These are phyloP conservation scores for Myotis yumanensis DNA, from an alignment of 2,113 vertebrate genomes.

Conservation along the genomic window DNA sequence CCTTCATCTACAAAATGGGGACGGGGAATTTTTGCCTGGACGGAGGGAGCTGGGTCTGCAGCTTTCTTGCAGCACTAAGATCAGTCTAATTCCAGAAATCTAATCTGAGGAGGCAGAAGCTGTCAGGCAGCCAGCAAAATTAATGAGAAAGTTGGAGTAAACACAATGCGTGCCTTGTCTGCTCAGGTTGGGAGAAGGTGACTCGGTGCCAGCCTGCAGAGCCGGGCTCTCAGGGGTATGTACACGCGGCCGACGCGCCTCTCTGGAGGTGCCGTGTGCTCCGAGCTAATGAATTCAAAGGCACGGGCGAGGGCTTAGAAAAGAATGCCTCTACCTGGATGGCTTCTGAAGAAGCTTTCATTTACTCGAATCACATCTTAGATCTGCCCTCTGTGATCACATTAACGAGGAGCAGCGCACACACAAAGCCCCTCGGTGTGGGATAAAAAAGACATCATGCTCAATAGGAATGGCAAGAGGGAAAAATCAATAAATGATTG, in stretches of 20 bases:
- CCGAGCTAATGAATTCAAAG: constrained; percentile 73
- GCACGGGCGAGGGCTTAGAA: constrained; percentile 44
- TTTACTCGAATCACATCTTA: constrained; percentile 71
- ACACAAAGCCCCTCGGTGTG: constrained; percentile 62
- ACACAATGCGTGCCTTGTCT: neutral
- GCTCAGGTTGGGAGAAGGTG: constrained; percentile 36
- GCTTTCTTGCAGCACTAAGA: neutral
- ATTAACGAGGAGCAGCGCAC: constrained; percentile 71
- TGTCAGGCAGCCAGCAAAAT: constrained; percentile 49
- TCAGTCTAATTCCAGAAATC: constrained; percentile 46
- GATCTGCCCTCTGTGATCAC: constrained; percentile 74
- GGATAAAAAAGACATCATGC: constrained; percentile 68
- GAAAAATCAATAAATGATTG: constrained; percentile 45
- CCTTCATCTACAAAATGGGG: neutral
- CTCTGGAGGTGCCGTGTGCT: neutral
- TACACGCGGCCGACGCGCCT: neutral
- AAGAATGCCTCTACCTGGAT: constrained; percentile 58
- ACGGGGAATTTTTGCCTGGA: neutral
- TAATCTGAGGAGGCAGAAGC: constrained; percentile 38
- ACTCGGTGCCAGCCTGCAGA: constrained; percentile 16
- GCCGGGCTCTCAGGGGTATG: neutral
- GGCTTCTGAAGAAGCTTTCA: constrained; percentile 72
- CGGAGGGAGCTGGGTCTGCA: neutral
- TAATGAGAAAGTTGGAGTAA: constrained; percentile 56
- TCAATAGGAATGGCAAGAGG: constrained; percentile 49